Base-by-base conservation (phyloP, 2,888 invertebrate species). In the Noctua janthe region DNA sequence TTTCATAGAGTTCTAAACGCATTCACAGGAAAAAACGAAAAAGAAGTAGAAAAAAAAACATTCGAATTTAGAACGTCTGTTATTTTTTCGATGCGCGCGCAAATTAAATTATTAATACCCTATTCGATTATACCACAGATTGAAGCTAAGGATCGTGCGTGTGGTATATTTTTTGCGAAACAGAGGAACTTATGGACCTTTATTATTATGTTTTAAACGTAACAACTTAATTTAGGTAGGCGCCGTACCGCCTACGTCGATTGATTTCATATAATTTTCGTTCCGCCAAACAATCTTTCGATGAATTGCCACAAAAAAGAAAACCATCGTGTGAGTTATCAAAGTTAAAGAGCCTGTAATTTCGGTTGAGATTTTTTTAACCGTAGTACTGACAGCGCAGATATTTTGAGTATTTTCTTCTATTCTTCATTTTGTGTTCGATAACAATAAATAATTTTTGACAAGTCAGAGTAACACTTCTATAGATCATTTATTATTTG, bases 181-280 rank as follows among this genome's bases (percentile, higher is more conserved):
- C 93, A 88, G 93, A 91, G 94, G 94, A 92, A 94, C 92, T 94
- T 94, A 94, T 93, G 92, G 93, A 87, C 78, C 89, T 94, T 95
- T 93, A 95, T 95, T 95, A 94, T 95, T 93, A 94, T 94, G 94
- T 94, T 94, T 95, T 94, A 93, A 93, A 92, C 92, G 92, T 96
- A 96, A 97, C 95, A 95, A 96, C 97, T 96, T 95, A 97, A 97
- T 97, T 96, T 95, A 93, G 93, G 93, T 91, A 95, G 96, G 96
- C 96, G 94, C 96, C 94, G 94, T 87, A 91, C 96, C 96, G 95
- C 96, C 96, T 94, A 92, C 94, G 89, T 94, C 94, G 93, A 95
- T 96, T 96, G 95, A 96, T 95, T 96, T 95, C 93, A 93, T 95
- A 94, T 96, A 96, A 97, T 96, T 95, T 95, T 94, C 94, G 92